A percentile compares a stretch with the other conserved stretches of the same genome.
Conservation (phyloP, 1,140 invertebrate genomes). For the Bradysia coprophila region DNA sequence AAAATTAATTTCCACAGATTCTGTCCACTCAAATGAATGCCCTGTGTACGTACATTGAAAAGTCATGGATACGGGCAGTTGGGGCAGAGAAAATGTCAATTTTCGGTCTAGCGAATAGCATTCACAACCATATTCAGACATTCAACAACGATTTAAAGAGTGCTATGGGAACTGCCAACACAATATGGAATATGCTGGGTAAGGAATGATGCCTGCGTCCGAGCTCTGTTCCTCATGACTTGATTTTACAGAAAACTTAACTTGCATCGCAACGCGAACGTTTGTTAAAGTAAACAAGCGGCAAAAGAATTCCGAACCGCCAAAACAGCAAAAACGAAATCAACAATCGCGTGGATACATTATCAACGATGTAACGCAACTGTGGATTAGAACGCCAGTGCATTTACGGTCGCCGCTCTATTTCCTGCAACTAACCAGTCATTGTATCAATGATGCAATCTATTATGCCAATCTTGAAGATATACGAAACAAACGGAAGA, state of each 20-base stretch:
- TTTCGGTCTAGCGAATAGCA: conserved; percentile 2
- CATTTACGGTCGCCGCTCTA: conserved; percentile 5
- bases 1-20: background rate
- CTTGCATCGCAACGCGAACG: conserved; percentile 1
- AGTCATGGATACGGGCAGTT: conserved; percentile 3
- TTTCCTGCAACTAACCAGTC: conserved; percentile 4
- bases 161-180: background rate
- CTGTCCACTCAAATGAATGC: background rate
- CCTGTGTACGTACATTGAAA: conserved; percentile 4
- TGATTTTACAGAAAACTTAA: conserved; percentile 1
- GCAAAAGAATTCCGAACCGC: background rate
- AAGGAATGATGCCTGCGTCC: background rate
- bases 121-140: conserved; percentile 4
- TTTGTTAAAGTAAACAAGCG: conserved; percentile 1
- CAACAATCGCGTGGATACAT: conserved; percentile 2
- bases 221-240: background rate
- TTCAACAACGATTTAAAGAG: conserved; percentile 3
- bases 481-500: background rate
- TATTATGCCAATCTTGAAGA: background rate
- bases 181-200: conserved; percentile 2
- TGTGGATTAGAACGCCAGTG: conserved; percentile 5
- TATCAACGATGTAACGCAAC: conserved; percentile 3
- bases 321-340: conserved; percentile 1
- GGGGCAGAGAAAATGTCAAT: conserved; percentile 6
- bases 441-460: conserved; percentile 4